Evolutionary conservation across 2,113 vertebrate species (phyloP), one percentile per base, ranked within the genome.

Genomic region (Salvelinus sp.): DNA sequence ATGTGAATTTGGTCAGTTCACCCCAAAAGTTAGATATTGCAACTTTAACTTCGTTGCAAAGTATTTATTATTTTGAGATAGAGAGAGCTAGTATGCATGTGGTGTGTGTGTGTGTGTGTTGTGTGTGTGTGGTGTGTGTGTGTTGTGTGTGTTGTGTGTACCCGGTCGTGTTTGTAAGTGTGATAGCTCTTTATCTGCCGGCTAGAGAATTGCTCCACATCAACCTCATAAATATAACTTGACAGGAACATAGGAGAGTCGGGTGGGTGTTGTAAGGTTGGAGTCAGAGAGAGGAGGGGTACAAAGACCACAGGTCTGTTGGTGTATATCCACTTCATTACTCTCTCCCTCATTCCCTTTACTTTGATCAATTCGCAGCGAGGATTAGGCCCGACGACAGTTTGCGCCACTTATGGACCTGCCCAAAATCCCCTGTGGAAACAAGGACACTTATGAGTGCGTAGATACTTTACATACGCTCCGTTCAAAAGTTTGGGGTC

Each of bases 341-440:
- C 95, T 93, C 90, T 93, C 73, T 96, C 95, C 80, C 94, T 96
- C 73, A 91, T 76, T 74, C 86, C 94, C 87, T 96, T 95, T 76
- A 95, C 94, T 92, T 95, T 96, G 63, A 97, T 95, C 81, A 96
- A 93, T 97, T 97, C 85, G 96, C 95, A 0, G 96, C 96, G 77
- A 97, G 90, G 4, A 68, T 90, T 64, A 96, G 94, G 6, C 95
- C 95, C 0, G 95, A 95, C 0, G 94, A 88, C 70, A 91, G 87
- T 77, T 97, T 95, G 0, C 87, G 93, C 84, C 96, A 97, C 81
- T 94, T 95, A 83, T 95, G 95, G 54, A 97, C 96, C 91, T 96
- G 94, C 78, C 96, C 96, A 78, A 97, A 97, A 27, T 1, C 96
- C 96, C 85, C 95, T 97, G 85, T 28, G 58, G 84, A 81, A 65